Percentiles rank a stretch among this genome's conserved stretches.
Evolutionary conservation across 2,797 vertebrate species (phyloP).

Genomic region (Notamacropus eugenii): DNA sequence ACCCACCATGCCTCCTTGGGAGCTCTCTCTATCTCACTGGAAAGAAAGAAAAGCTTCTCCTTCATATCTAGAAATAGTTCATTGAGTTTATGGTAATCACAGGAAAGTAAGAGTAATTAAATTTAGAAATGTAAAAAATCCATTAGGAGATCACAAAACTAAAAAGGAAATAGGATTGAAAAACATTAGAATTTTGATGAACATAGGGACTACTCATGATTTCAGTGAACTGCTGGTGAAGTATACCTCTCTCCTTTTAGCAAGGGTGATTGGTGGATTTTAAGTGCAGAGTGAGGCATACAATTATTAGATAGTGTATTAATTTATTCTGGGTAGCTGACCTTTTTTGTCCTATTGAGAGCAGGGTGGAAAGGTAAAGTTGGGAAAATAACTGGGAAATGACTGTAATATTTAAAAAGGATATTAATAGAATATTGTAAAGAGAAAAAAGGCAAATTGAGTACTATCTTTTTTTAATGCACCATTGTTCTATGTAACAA

Average conservation of each 20-base stretch:
- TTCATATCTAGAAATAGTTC: background rate
- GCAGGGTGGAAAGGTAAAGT: background rate
- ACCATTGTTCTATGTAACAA: slow-evolving; percentile 23
- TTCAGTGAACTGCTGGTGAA: background rate
- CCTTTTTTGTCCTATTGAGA: background rate
- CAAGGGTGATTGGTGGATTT: background rate
- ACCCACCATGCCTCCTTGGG: background rate
- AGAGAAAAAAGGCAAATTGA: background rate
- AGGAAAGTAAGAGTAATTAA: slow-evolving; percentile 59
- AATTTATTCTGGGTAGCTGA: background rate
- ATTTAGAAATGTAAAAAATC: slow-evolving; percentile 71
- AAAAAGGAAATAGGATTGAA: background rate
- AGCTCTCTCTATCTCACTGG: background rate
- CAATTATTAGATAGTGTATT: background rate
- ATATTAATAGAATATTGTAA: background rate
- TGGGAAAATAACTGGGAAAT: background rate
- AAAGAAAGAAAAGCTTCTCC: background rate
- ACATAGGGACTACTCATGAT: background rate
- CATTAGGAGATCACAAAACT: slow-evolving; percentile 12
- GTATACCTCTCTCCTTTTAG: background rate
- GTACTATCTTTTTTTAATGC: slow-evolving; percentile 54
- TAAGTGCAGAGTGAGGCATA: background rate
- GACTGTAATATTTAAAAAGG: background rate
- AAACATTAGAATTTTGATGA: background rate
- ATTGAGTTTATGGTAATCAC: slow-evolving; percentile 40